Evolutionary conservation across 2,797 vertebrate species (phyloP).

Genomic region (Taenioides sp.): DNA sequence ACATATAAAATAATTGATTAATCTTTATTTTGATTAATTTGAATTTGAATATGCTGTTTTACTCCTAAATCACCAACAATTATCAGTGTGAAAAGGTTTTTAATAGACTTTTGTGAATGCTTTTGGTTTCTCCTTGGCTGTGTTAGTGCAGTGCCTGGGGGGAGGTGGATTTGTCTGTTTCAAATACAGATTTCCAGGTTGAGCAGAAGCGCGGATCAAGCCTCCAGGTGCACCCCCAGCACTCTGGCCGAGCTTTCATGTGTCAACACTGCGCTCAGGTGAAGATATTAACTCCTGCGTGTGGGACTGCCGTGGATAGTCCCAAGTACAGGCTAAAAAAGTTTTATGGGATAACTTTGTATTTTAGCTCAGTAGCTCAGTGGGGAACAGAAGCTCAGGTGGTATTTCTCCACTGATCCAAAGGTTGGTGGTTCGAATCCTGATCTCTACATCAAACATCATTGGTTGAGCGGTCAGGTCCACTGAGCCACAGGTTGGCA

Average conservation of each 20-base stretch:
- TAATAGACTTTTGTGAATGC: not conserved
- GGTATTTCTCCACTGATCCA: too few relatives aligned
- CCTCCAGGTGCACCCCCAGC: not conserved
- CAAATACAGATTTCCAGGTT: not conserved
- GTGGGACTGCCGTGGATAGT: not conserved
- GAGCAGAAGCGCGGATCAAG: not conserved
- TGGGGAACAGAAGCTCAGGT: too few relatives aligned
- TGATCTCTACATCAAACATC: too few relatives aligned
- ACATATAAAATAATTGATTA: too few relatives aligned
- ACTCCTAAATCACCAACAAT: too few relatives aligned
- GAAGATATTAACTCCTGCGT: not conserved
- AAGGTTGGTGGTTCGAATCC: too few relatives aligned
- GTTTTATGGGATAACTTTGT: too few relatives aligned
- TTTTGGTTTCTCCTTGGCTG: conserved; percentile 20
- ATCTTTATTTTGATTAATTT: too few relatives aligned
- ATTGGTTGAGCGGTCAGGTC: too few relatives aligned
- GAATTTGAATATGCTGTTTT: too few relatives aligned
- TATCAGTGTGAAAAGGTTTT: not conserved
- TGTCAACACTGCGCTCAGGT: not conserved
- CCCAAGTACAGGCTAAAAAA: not conserved
- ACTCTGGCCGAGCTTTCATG: not conserved
- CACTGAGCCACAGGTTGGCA: too few relatives aligned
- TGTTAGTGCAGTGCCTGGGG: not conserved
- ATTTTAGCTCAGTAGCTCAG: too few relatives aligned
- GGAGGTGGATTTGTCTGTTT: not conserved